Base-by-base conservation (phyloP, 1,140 invertebrate genomes). In the Diorhabda sublineata region DNA sequence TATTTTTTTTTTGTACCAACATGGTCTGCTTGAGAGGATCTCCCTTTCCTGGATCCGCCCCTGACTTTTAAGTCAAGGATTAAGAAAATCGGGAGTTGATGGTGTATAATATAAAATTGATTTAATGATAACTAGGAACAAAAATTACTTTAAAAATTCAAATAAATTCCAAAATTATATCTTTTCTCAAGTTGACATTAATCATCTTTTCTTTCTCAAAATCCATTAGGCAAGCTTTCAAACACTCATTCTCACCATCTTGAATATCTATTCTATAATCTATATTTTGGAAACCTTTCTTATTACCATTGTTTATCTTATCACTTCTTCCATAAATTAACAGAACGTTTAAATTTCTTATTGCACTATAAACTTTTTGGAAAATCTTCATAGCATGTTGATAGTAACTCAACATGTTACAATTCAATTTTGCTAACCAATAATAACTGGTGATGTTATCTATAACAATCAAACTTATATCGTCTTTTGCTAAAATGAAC, bases 301-400 rank as follows among this genome's bases (percentile, higher is more conserved):
- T 62, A n/a, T 61, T 62, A 26, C 9, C 45, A 7, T 7, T n/a
- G 11, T 47, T 59, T 42, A 4, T 4, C 47, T 43, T 62, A 4
- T 58, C 43, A 41, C 42, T 45, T 26, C 68, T 66, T 4, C 61
- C 69, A 70, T 61, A 73, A 45, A 73, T 61, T 11, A 73, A 52
- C 9, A 73, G 58, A 42, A 73, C 62, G 45, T 73, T 70, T 3
- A 73, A 11, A 57, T 59, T 58, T 26, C 70, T 73, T n/a, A 73
- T 62, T 42, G 58, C 66, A 43, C 65, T 64, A 43, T 61, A 70
- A 5, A 73, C 58, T 57, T 64, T 56, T 45, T 61, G 61, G 2
- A 73, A 52, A 42, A 58, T 70, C 42, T 70, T 67, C 3, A 61
- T 47, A 11, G 58, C 68, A 52, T 70, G 67, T 56, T 70, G 58